Percentiles rank a stretch among this genome's conserved stretches.
Conservation (phyloP, 2,797 vertebrate genomes). For the Cephalopachus bancanus region DNA sequence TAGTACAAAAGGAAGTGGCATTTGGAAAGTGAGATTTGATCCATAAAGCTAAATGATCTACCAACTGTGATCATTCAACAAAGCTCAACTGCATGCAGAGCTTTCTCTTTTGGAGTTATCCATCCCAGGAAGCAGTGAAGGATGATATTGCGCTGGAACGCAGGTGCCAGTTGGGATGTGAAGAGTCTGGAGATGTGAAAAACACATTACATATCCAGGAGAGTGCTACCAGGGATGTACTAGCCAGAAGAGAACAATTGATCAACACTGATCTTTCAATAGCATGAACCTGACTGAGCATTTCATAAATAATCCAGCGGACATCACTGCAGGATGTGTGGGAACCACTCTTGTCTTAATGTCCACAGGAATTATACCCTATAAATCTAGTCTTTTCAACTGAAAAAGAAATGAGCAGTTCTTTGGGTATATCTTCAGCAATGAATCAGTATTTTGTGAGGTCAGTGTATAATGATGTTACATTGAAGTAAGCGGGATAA, state of each 20-base stretch:
- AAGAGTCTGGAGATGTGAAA: slow-evolving; percentile 48
- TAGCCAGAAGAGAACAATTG: slow-evolving; percentile 66
- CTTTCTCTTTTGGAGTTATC: neutral
- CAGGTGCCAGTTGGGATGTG: neutral
- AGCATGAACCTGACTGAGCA: slow-evolving; percentile 34
- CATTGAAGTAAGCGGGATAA: slow-evolving; percentile 72
- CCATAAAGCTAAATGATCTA: neutral
- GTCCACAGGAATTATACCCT: slow-evolving; percentile 35
- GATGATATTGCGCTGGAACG: neutral
- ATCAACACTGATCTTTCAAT: slow-evolving; percentile 70
- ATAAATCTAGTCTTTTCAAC: neutral
- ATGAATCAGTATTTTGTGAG: slow-evolving; percentile 60
- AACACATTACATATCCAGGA: slow-evolving; percentile 21
- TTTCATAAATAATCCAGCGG: slow-evolving; percentile 48
- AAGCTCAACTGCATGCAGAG: neutral
- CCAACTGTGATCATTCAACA: neutral
- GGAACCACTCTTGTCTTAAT: slow-evolving; percentile 34
- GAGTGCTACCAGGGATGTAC: slow-evolving; percentile 21
- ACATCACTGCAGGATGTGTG: neutral
- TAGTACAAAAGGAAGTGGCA: neutral
- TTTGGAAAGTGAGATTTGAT: neutral
- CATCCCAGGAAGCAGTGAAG: slow-evolving; percentile 10
- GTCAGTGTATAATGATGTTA: slow-evolving; percentile 57
- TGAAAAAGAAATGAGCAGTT: neutral
- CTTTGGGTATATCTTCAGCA: slow-evolving; percentile 1